phyloP scores from a whole-genome alignment of 2,797 vertebrate genomes.

The Liparis tanakae region DNA sequence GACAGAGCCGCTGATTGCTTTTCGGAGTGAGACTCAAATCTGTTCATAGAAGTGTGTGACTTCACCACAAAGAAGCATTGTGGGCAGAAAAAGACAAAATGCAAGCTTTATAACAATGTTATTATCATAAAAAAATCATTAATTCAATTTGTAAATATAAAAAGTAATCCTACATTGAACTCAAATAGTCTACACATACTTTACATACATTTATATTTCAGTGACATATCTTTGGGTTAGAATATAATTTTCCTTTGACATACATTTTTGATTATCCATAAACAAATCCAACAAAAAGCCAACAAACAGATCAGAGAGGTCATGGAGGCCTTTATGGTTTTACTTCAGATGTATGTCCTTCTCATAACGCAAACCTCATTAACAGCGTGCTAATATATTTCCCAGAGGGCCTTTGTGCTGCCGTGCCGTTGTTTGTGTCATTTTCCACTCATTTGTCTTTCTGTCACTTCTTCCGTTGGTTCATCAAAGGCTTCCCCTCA shows the following conservation, averaged over 20 bases:
- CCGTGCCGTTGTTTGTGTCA: conserved; percentile 11
- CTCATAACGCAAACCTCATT: conserved; percentile 43
- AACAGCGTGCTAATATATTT: conserved; percentile 39
- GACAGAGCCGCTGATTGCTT: not conserved
- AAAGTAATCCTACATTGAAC: not conserved
- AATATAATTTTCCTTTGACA: not conserved
- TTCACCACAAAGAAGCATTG: not conserved
- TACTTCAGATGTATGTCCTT: not conserved
- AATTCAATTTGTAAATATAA: too few relatives aligned
- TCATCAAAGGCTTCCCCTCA: conserved; percentile 55
- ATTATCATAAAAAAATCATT: not conserved
- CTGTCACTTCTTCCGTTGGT: conserved; percentile 28
- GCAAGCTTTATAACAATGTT: not conserved
- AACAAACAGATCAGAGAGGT: not conserved
- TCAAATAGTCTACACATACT: not conserved
- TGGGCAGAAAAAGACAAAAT: not conserved
- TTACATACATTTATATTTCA: not conserved
- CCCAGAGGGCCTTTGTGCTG: conserved; percentile 40
- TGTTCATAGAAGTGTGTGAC: not conserved
- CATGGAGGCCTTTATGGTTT: not conserved
- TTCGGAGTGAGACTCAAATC: not conserved
- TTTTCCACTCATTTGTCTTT: conserved; percentile 29
- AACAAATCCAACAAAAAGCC: not conserved
- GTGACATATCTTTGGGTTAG: not conserved
- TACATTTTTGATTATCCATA: not conserved